phyloP scores from a whole-genome alignment of 2,113 vertebrate species.

The Eclectus roratus region DNA sequence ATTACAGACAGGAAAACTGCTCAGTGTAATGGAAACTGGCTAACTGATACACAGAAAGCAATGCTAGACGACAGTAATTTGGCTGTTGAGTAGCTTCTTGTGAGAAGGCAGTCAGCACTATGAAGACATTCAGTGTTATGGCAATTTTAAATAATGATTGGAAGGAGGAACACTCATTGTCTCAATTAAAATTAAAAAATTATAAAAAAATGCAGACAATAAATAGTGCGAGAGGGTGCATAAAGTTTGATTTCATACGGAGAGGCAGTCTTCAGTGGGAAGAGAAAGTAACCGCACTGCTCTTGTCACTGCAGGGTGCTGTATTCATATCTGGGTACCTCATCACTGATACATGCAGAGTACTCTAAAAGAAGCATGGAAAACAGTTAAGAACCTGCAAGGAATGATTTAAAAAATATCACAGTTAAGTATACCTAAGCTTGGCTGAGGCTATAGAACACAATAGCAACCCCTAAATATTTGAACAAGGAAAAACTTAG shows the following conservation, averaged over 20 bases:
- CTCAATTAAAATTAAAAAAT: neutral
- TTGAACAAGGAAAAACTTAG: slow-evolving; percentile 22
- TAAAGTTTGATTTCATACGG: neutral
- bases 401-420: neutral
- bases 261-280: neutral
- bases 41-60: neutral
- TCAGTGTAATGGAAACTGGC: neutral
- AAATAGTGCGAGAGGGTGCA: neutral
- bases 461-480: slow-evolving; percentile 18
- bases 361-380: neutral
- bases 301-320: neutral
- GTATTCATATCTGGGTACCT: neutral
- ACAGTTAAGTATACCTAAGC: neutral
- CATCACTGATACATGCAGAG: neutral
- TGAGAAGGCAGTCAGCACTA: neutral
- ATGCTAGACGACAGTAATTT: neutral
- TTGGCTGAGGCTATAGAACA: neutral
- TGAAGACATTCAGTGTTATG: neutral
- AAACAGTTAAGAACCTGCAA: neutral
- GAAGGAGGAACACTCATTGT: neutral
- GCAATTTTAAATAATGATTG: neutral
- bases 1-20: neutral
- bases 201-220: neutral
- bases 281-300: neutral
- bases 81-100: neutral